Percentiles rank a stretch among this genome's conserved stretches.
phyloP scores from a whole-genome alignment of 2,113 vertebrate genomes.

The Puma concolor region DNA sequence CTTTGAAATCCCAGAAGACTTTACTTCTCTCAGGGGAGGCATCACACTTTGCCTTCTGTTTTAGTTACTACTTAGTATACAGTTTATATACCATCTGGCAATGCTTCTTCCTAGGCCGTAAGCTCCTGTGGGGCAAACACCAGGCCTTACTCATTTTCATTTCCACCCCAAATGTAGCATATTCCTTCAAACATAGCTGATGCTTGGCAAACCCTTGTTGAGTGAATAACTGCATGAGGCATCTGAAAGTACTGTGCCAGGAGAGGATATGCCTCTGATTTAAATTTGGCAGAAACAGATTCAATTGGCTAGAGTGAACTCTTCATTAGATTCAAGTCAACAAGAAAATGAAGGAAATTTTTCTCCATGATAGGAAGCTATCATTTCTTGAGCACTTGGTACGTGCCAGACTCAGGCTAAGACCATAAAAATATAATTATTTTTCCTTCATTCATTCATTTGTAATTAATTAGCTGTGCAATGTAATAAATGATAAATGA shows the following conservation, averaged over 20 bases:
- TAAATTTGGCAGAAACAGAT: conserved; percentile 10
- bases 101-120: neutral
- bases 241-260: neutral
- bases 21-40: neutral
- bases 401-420: neutral
- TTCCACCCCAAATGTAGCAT: neutral
- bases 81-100: neutral
- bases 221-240: neutral
- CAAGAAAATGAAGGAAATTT: neutral
- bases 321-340: neutral
- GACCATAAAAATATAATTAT: neutral
- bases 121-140: neutral
- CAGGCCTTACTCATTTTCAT: neutral
- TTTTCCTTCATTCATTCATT: neutral
- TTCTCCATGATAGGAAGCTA: neutral
- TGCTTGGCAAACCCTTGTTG: neutral
- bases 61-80: neutral
- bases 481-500: neutral
- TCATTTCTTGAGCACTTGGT: neutral
- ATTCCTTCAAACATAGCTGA: neutral
- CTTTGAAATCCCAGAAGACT: neutral
- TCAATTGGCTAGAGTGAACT: neutral
- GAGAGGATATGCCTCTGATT: neutral
- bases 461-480: neutral
- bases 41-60: neutral